Evolutionary conservation across 2,113 vertebrate species (phyloP).

Genomic region (Rutilus rutilus): DNA sequence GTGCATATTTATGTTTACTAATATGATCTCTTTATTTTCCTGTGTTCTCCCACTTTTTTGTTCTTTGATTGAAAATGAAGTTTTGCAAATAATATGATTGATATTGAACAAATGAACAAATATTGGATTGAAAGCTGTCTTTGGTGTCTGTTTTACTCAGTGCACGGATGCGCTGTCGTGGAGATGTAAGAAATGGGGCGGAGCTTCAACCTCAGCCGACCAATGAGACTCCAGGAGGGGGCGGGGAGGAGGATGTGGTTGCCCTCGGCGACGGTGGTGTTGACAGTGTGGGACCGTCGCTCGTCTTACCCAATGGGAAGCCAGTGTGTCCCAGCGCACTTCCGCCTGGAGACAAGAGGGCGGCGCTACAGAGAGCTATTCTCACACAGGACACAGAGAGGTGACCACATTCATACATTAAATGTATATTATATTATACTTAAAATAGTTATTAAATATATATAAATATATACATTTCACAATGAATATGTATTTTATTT

Average conservation of each 20-base stretch:
- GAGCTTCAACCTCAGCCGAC: conserved; percentile 62
- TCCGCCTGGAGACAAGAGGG: conserved; percentile 81
- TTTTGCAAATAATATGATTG: background rate
- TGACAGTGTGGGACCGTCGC: conserved; percentile 84
- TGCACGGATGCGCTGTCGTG: conserved; percentile 84
- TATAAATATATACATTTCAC: background rate
- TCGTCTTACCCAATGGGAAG: conserved; percentile 83
- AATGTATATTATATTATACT: no score
- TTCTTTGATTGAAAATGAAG: no score
- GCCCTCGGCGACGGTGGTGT: conserved; percentile 79
- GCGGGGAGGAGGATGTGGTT: conserved; percentile 33
- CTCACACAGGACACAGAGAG: conserved; percentile 86
- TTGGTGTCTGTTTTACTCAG: conserved; percentile 60
- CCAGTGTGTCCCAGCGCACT: conserved; percentile 83
- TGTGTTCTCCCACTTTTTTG: no score
- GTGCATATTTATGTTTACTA: no score
- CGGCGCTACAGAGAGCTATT: conserved; percentile 86
- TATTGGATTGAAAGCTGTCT: background rate
- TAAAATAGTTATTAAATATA: no score
- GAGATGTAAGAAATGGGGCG: conserved; percentile 70
- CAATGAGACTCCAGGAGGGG: conserved; percentile 50
- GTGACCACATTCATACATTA: conserved; percentile 61
- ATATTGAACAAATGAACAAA: background rate
- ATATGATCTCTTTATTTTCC: no score
- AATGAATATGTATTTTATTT: background rate